phyloP scores from a whole-genome alignment of 2,888 invertebrate genomes.

The Diarsia rubi region DNA sequence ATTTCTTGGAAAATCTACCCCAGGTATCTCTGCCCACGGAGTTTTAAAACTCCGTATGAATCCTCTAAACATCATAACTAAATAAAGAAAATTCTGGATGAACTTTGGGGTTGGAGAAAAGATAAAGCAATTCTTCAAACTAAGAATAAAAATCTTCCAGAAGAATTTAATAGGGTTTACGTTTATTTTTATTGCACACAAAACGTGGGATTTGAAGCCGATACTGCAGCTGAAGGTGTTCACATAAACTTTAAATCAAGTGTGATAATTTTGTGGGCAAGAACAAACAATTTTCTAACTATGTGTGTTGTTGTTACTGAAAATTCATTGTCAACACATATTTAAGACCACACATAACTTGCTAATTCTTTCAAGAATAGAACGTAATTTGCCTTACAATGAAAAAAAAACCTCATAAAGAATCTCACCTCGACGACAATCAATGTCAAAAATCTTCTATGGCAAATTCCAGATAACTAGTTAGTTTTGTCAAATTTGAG shows the following conservation, averaged over 20 bases:
- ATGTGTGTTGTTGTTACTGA: background rate
- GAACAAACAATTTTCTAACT: background rate
- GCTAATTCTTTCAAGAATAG: background rate
- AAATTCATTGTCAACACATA: background rate
- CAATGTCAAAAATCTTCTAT: background rate
- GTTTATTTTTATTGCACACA: background rate
- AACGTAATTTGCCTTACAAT: background rate
- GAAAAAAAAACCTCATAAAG: background rate
- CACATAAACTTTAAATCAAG: background rate
- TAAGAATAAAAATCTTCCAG: slow-evolving; percentile 1
- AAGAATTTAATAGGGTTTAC: background rate
- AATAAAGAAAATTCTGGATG: slow-evolving; percentile 31
- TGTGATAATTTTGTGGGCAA: background rate
- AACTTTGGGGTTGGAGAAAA: slow-evolving; percentile 23
- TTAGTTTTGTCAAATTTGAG: background rate
- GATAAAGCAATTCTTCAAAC: slow-evolving; percentile 21
- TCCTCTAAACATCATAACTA: slow-evolving; percentile 23
- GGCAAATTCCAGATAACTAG: background rate
- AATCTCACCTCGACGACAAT: background rate
- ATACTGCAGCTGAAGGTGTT: background rate
- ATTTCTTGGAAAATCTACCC: slow-evolving; percentile 39
- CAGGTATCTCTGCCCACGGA: slow-evolving; percentile 20
- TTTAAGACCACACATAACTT: background rate
- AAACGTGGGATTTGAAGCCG: background rate
- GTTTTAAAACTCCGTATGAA: slow-evolving; percentile 33